Conservation (phyloP, 2,888 invertebrate genomes). For the Suillia variegata region DNA sequence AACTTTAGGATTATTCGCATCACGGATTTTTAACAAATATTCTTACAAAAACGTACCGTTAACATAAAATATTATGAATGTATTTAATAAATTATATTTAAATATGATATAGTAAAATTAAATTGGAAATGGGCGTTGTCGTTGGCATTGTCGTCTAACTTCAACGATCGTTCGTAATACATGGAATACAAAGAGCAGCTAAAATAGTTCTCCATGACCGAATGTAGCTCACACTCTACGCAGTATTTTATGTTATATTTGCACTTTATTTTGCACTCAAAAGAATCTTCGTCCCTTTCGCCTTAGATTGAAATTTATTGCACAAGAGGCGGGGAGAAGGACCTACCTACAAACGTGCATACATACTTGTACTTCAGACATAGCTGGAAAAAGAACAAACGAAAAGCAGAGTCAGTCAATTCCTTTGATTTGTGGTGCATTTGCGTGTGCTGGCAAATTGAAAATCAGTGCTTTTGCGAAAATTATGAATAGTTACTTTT, state of each 20-base stretch:
- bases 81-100: too few species aligned
- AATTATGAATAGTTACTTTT: not conserved
- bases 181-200: too few species aligned
- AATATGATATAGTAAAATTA: too few species aligned
- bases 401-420: slow-evolving; percentile 39
- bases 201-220: too few species aligned
- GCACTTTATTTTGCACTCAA: not conserved
- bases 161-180: too few species aligned
- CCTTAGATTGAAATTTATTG: slow-evolving; percentile 51
- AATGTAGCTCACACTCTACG: too few species aligned
- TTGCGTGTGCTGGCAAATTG: slow-evolving; percentile 52
- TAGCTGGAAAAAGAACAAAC: slow-evolving; percentile 35
- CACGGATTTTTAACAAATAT: too few species aligned
- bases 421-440: slow-evolving; percentile 54
- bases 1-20: too few species aligned
- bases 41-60: too few species aligned
- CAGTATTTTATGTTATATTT: slow-evolving; percentile 1
- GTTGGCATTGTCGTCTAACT: too few species aligned
- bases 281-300: slow-evolving; percentile 33
- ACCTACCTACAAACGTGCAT: not conserved
- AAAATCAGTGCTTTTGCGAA: slow-evolving; percentile 26
- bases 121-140: too few species aligned
- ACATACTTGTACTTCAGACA: not conserved
- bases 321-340: slow-evolving; percentile 11
- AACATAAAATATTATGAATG: too few species aligned